Base-by-base conservation (phyloP, 2,797 vertebrate species). In the Scolopax bukidnonensis region DNA sequence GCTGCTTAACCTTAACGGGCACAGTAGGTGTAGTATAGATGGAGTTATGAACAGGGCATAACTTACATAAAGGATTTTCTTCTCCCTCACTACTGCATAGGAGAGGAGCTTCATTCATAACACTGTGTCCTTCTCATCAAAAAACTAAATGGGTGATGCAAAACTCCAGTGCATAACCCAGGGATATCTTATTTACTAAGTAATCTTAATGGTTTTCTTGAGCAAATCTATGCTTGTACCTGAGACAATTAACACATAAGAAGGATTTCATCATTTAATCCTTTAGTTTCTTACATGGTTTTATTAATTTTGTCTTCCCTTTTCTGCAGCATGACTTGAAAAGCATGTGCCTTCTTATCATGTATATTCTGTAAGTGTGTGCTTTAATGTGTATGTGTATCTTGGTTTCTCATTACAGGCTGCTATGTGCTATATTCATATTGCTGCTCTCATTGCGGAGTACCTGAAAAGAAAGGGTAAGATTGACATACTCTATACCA, bases 341-440 rank as follows among this genome's bases (percentile, higher is more conserved):
- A 84, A 68, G 7, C 48, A 6, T 7, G 5, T 67, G 27, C 6
- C 6, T 77, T 9, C 25, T 59, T 74, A n/a, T 11, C 33, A 45
- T 6, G 1, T 14, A 12, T n/a, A 6, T 21, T 27, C 53, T 84
- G 27, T 43, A 51, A 76, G 57, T 89, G 33, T 53, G 15, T 36
- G 19, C 56, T 85, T 85, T 75, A 54, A 69, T 36, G 4, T n/a
- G 10, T 24, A 13, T 12, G 5, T 40, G 27, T 87, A 0, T 77
- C 33, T 30, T 56, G 47, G 16, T 93, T 80, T 96, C 75, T 95
- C 2, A 0, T 97, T 97, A 6, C 97, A 99, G 99, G 99, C 99
- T 80, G 99, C 99, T 47, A 99, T 99, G 99, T 99, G 99, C 93
- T 99, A 99, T 92, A 99, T 99, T 97, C 99, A 99, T 94, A 99